These are phyloP conservation scores for Agrilus biguttatus DNA, from an alignment of 2,888 invertebrate genomes.

Conservation along the genomic window DNA sequence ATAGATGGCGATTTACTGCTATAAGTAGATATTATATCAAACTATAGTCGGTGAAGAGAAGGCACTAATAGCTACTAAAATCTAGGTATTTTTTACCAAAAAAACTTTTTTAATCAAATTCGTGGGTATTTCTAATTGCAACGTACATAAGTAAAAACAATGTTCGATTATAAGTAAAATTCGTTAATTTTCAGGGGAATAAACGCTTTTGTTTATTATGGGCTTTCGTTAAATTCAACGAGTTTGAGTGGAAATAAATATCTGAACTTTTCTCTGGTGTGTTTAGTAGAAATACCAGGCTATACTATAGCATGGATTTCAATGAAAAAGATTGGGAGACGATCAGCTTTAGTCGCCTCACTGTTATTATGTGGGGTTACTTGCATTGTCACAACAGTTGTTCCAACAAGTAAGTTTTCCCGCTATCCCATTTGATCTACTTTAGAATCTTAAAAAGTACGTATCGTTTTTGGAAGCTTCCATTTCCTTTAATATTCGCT, in stretches of 20 bases:
- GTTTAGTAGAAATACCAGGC: constrained; percentile 45
- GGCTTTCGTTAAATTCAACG: constrained; percentile 50
- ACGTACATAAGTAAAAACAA: no score
- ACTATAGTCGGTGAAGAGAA: no score
- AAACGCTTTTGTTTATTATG: constrained; percentile 54
- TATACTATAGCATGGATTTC: constrained; percentile 38
- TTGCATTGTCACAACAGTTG: constrained; percentile 39
- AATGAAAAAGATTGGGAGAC: constrained; percentile 37
- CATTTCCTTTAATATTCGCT: no score
- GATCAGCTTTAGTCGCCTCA: constrained; percentile 36
- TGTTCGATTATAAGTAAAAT: not conserved
- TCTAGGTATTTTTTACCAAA: no score
- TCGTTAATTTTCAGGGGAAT: constrained; percentile 33
- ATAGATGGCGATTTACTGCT: no score
- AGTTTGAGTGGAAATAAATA: constrained; percentile 53
- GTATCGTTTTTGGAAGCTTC: no score
- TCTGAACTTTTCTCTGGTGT: constrained; percentile 47
- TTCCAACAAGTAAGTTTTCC: constrained; percentile 29
- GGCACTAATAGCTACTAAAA: no score
- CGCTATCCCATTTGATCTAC: no score
- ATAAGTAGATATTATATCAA: no score
- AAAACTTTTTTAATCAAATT: no score
- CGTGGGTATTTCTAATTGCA: no score
- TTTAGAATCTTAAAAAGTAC: no score
- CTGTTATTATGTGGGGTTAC: constrained; percentile 37